Evolutionary conservation across 2,888 invertebrate species (phyloP), one percentile per base, ranked within the genome.

Genomic region (Xestia rhomboidea): DNA sequence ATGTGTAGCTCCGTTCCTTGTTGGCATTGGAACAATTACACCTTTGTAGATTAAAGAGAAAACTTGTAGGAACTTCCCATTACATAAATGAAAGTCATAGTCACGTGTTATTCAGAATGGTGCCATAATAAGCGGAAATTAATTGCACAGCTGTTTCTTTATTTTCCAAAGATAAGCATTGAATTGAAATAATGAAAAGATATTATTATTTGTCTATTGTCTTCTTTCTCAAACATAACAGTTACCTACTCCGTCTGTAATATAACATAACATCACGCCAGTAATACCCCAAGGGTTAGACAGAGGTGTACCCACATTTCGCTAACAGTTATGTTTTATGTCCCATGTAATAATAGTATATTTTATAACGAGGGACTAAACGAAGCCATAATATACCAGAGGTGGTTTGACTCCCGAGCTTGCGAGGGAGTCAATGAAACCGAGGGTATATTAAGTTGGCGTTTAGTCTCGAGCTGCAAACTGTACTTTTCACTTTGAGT

Each of bases 101-200:
- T 24, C 15, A 2, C 15, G 18, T 21, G 44, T 6, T 7, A 27
- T 24, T 38, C 34, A 38, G 21, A n/a, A 0, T 41, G 11, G 4
- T 30, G 21, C 13, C 27, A 27, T 60, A 46, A 24, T 24, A 46
- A 60, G 24, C 2, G 4, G 15, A 57, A 74, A 46, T 2, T 27
- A 27, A 24, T 15, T 38, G 24, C 34, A 57, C 78, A 66, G 24
- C 5, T 64, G 44, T 15, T 11, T 21, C 7, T 24, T 10, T 18
- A 8, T 38, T n/a, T 64, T 66, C 8, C 30, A 46, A 66, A 64
- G 64, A 64, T 54, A 41, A 54, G 54, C 44, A 64, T 54, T 77
- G 44, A 34, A 24, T 24, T 18, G 2, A 21, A 51, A 34, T 30
- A 44, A 44, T 44, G 8, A 46, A n/a, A 21, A 11, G 34, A 24